A percentile compares a stretch with the other conserved stretches of the same genome.
phyloP scores from a whole-genome alignment of 2,888 invertebrate genomes.

The Cryptops parisi region DNA sequence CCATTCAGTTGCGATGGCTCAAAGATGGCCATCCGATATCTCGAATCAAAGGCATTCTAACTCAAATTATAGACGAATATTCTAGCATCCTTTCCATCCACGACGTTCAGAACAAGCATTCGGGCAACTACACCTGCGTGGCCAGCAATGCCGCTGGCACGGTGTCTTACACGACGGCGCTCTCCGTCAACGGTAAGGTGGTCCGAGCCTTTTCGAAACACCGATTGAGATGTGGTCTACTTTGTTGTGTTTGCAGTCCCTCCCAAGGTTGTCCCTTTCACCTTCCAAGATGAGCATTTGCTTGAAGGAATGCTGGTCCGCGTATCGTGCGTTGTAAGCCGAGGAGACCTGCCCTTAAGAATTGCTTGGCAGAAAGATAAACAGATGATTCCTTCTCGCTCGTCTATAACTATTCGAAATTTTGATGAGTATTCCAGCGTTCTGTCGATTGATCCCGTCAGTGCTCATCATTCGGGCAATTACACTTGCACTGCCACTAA shows the following conservation, averaged over 20 bases:
- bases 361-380: slow-evolving; percentile 5
- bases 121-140: slow-evolving; percentile 2
- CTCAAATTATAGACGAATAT: background rate
- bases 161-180: background rate
- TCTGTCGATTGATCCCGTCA: slow-evolving; percentile 5
- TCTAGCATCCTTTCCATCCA: slow-evolving; percentile 2
- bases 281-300: slow-evolving; percentile 8
- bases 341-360: slow-evolving; percentile 9
- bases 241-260: slow-evolving; percentile 11
- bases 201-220: no score
- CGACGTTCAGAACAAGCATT: background rate
- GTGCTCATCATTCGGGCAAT: slow-evolving; percentile 2
- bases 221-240: no score
- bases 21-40: slow-evolving; percentile 32
- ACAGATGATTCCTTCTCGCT: background rate
- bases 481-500: slow-evolving; percentile 9
- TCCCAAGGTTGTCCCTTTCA: slow-evolving; percentile 10
- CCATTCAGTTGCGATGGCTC: slow-evolving; percentile 31
- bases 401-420: slow-evolving; percentile 1
- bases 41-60: background rate
- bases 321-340: slow-evolving; percentile 9
- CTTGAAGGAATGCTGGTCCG: slow-evolving; percentile 5
- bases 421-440: slow-evolving; percentile 10
- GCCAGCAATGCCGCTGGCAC: slow-evolving; percentile 5
- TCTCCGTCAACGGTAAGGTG: slow-evolving; percentile 5